A percentile compares a stretch with the other conserved stretches of the same genome.
These are phyloP conservation scores for Apodemus sylvaticus DNA, from an alignment of 2,113 vertebrate species.

Conservation along the genomic window DNA sequence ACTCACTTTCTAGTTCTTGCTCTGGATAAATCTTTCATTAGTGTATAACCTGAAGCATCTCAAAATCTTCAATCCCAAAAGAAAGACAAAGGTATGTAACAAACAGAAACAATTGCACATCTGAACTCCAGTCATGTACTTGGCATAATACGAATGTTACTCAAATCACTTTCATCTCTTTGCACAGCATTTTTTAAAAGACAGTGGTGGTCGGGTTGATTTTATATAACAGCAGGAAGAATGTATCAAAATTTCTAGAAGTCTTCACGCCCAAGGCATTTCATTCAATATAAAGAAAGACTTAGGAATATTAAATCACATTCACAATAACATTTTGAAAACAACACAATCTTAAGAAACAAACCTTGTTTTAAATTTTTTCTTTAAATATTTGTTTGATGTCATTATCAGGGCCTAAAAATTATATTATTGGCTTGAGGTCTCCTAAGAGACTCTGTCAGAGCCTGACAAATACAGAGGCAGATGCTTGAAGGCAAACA, in stretches of 20 bases:
- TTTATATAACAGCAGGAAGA: neutral
- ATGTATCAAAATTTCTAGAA: neutral
- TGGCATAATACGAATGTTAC: neutral
- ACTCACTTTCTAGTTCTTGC: neutral
- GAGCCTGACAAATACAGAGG: too few relatives aligned
- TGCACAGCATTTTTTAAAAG: neutral
- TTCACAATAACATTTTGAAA: conserved; percentile 23
- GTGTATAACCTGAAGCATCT: neutral
- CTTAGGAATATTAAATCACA: neutral
- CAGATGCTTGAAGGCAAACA: too few relatives aligned
- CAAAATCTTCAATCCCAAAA: neutral
- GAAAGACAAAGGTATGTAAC: neutral
- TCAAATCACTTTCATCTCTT: neutral
- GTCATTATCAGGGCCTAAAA: neutral
- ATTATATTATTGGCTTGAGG: neutral
- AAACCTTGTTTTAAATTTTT: neutral
- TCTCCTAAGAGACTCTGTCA: too few relatives aligned
- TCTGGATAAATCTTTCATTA: neutral
- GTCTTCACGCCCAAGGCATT: neutral
- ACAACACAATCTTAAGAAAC: neutral
- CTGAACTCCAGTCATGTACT: neutral
- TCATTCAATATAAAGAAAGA: neutral
- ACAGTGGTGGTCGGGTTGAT: neutral
- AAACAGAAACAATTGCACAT: neutral
- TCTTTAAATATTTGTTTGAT: neutral